A percentile compares a stretch with the other conserved stretches of the same genome.
These are phyloP conservation scores for Psettodes erumei DNA, from an alignment of 2,113 vertebrate genomes.

Conservation along the genomic window DNA sequence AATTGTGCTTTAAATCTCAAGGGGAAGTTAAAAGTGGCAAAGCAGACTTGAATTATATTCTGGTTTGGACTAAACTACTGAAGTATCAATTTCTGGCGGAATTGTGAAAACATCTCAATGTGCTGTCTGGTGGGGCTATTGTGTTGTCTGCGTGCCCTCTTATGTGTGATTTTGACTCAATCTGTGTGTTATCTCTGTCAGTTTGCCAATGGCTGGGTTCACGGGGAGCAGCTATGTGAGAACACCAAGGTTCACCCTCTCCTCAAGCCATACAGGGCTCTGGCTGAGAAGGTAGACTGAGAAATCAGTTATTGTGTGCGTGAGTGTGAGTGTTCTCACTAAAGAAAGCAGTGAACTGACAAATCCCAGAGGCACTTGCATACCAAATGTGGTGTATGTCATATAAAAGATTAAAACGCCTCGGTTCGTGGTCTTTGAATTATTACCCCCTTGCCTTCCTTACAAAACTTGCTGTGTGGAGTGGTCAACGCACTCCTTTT, in stretches of 20 bases:
- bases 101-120: slow-evolving; percentile 29
- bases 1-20: slow-evolving; percentile 16
- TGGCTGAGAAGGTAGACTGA: slow-evolving; percentile 91
- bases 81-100: not conserved
- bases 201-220: slow-evolving; percentile 96
- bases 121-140: not conserved
- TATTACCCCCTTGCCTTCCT: slow-evolving; percentile 2
- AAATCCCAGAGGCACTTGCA: slow-evolving; percentile 32
- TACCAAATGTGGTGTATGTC: slow-evolving; percentile 31
- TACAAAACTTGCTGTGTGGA: not conserved
- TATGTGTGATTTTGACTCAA: slow-evolving; percentile 17
- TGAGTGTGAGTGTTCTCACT: not conserved
- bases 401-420: slow-evolving; percentile 52
- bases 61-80: not conserved
- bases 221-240: slow-evolving; percentile 93
- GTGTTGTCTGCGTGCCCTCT: slow-evolving; percentile 12
- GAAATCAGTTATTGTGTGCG: not conserved
- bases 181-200: slow-evolving; percentile 70
- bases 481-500: not conserved
- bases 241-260: slow-evolving; percentile 92
- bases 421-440: slow-evolving; percentile 10
- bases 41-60: slow-evolving; percentile 21
- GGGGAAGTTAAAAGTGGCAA: not conserved
- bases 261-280: slow-evolving; percentile 94
- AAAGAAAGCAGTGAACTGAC: slow-evolving; percentile 26